phyloP scores from a whole-genome alignment of 2,113 vertebrate species.

The Hippolais icterina region DNA sequence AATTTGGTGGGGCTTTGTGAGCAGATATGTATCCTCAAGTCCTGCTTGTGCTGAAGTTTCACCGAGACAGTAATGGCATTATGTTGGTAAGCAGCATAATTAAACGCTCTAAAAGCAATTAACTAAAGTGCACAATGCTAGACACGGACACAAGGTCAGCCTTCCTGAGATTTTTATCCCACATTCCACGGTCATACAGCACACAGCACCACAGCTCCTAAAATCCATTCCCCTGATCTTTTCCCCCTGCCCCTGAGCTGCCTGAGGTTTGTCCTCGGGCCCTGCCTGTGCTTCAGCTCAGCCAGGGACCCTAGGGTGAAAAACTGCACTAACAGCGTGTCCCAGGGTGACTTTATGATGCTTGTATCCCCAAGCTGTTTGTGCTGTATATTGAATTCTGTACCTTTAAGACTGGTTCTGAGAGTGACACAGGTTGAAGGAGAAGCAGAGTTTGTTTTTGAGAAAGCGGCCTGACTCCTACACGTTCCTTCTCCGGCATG shows the following conservation, averaged over 20 bases:
- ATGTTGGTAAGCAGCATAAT: not conserved
- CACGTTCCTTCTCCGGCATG: too few species aligned
- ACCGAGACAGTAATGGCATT: not conserved
- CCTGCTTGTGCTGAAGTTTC: not conserved
- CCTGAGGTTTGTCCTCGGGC: not conserved
- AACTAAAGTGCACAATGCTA: not conserved
- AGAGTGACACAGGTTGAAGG: too few species aligned
- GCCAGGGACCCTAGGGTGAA: not conserved
- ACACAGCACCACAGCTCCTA: not conserved
- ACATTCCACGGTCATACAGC: not conserved
- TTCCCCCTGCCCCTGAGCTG: not conserved
- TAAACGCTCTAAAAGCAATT: constrained; percentile 13
- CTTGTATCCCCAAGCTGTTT: too few species aligned
- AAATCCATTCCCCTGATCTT: not conserved
- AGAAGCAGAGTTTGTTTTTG: too few species aligned
- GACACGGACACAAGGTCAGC: not conserved
- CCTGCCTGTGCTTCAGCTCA: not conserved
- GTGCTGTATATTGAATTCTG: too few species aligned
- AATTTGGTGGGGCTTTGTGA: not conserved
- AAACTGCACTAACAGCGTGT: not conserved
- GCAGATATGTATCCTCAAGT: not conserved
- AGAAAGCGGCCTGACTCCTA: too few species aligned
- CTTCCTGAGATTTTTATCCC: not conserved
- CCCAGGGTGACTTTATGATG: too few species aligned
- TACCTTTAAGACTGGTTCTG: too few species aligned